Evolutionary conservation across 64 coral and sea anemone genomes (phyloP).

Genomic region (Anthopleura sola): DNA sequence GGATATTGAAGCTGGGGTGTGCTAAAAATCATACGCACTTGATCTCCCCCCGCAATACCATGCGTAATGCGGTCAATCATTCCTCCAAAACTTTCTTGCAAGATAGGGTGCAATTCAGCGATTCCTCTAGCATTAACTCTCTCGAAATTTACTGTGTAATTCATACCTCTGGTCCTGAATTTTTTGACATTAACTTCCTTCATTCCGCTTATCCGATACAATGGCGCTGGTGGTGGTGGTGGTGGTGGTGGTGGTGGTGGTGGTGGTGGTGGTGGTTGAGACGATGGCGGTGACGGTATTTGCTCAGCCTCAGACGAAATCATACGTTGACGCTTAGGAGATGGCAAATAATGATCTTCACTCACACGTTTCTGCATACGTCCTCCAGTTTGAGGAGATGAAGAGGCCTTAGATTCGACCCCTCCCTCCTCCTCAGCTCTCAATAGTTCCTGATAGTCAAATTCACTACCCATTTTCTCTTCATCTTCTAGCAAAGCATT

Average conservation of each 20-base stretch:
- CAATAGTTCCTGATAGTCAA: too few relatives aligned
- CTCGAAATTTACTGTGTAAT: neutral
- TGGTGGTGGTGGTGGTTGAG: neutral
- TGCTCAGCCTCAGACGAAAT: too few relatives aligned
- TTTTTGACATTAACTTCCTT: too few relatives aligned
- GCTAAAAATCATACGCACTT: constrained; percentile 14
- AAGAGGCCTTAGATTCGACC: too few relatives aligned
- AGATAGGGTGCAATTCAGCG: neutral
- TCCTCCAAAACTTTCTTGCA: neutral
- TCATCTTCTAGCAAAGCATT: too few relatives aligned
- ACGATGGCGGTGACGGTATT: neutral
- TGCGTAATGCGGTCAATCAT: neutral
- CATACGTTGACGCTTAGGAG: neutral
- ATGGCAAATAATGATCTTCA: neutral
- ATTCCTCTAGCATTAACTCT: neutral
- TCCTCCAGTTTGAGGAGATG: neutral
- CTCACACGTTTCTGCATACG: neutral
- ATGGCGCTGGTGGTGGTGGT: neutral
- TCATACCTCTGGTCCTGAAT: too few relatives aligned
- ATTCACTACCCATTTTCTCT: too few relatives aligned
- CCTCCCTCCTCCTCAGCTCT: too few relatives aligned
- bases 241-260: neutral
- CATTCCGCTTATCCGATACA: neutral
- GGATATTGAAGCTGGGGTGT: neutral
- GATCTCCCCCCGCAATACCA: neutral